A percentile compares a stretch with the other conserved stretches of the same genome.
phyloP scores from a whole-genome alignment of 1,140 invertebrate genomes.

The Euura saliciscinereae region DNA sequence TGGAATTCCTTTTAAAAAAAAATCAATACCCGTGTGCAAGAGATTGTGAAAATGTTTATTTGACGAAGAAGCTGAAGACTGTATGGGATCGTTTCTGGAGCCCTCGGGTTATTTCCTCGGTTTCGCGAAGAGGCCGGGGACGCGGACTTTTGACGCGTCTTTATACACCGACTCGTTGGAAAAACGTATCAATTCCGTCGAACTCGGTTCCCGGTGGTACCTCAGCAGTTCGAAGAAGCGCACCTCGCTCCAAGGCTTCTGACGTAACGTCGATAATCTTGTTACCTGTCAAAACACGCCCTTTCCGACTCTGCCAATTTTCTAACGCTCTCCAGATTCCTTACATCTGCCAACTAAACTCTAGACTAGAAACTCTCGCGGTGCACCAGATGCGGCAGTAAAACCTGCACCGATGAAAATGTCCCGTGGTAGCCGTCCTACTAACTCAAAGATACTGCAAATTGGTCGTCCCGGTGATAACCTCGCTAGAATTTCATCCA shows the following conservation, averaged over 20 bases:
- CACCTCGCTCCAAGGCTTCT: constrained; percentile 11
- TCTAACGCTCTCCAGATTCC: not conserved
- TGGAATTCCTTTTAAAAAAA: too few relatives aligned
- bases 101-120: too few relatives aligned
- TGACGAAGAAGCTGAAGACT: too few relatives aligned
- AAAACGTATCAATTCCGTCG: constrained; percentile 1
- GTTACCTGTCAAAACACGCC: constrained; percentile 37
- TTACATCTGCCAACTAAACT: not conserved
- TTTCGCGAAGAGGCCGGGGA: not conserved
- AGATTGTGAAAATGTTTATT: too few relatives aligned
- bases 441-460: constrained; percentile 47
- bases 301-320: constrained; percentile 11
- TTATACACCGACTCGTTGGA: not conserved
- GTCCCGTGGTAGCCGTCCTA: not conserved
- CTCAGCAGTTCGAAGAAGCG: not conserved
- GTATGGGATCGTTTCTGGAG: too few relatives aligned
- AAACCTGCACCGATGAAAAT: not conserved
- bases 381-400: too few relatives aligned
- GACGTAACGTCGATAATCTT: constrained; percentile 40
- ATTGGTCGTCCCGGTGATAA: constrained; percentile 24
- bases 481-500: too few relatives aligned
- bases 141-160: not conserved
- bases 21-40: too few relatives aligned
- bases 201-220: not conserved
- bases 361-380: not conserved